Evolutionary conservation across 2,797 vertebrate species (phyloP).

Genomic region (Novumbra hubbsi): DNA sequence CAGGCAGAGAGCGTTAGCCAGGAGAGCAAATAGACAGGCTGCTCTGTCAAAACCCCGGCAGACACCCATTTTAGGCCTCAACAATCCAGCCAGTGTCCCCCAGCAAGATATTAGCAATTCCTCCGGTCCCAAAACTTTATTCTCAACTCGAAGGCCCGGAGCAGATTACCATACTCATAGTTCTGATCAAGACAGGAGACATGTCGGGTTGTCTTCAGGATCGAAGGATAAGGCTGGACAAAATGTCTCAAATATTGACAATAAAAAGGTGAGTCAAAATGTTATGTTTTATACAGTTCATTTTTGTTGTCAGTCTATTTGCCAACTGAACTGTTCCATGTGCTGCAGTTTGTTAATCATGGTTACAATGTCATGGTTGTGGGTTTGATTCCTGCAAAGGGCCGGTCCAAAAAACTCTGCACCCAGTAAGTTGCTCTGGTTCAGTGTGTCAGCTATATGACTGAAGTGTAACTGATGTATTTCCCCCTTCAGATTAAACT

Average conservation of each 20-base stretch:
- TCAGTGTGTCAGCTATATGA: no score
- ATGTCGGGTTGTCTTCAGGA: slow-evolving; percentile 6
- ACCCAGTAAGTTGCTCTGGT: no score
- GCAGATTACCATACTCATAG: slow-evolving; percentile 27
- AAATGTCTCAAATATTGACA: slow-evolving; percentile 11
- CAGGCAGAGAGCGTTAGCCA: slow-evolving; percentile 83
- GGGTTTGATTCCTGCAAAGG: no score
- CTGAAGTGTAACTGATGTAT: background rate
- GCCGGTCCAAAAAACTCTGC: no score
- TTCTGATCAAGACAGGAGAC: slow-evolving; percentile 12
- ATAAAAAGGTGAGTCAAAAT: slow-evolving; percentile 44
- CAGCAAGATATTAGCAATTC: background rate
- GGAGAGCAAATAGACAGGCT: slow-evolving; percentile 85
- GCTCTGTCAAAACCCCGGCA: slow-evolving; percentile 62
- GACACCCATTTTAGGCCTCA: slow-evolving; percentile 1
- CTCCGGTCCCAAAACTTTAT: background rate
- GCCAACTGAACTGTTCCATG: background rate
- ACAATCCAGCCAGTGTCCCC: slow-evolving; percentile 11
- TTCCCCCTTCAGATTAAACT: slow-evolving; percentile 46
- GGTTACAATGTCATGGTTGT: no score
- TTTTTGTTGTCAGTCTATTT: background rate
- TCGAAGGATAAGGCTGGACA: slow-evolving; percentile 15
- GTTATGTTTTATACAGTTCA: background rate
- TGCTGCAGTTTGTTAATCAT: no score
- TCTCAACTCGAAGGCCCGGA: slow-evolving; percentile 15